A percentile compares a stretch with the other conserved stretches of the same genome.
Conservation (phyloP, 2,888 invertebrate species). For the Yponomeuta malinellus region DNA sequence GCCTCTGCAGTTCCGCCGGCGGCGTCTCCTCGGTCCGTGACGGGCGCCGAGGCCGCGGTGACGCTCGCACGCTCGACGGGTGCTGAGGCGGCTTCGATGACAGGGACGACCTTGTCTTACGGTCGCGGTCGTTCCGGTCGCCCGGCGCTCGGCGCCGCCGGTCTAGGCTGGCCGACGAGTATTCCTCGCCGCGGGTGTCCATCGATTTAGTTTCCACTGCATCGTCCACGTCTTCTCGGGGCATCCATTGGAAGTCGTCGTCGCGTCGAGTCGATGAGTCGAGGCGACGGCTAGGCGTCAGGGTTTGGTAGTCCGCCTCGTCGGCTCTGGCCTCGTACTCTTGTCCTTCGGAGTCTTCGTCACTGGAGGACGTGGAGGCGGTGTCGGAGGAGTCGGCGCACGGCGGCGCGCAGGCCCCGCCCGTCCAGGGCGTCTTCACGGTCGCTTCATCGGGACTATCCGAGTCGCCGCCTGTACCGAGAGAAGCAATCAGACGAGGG, state of each 20-base stretch:
- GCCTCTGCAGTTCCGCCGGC: conserved; percentile 59
- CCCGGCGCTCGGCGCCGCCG: conserved; percentile 68
- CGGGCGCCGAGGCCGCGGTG: conserved; percentile 56
- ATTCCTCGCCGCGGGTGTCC: conserved; percentile 50
- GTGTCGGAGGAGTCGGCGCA: conserved; percentile 59
- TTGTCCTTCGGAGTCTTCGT: conserved; percentile 53
- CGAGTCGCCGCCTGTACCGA: conserved; percentile 75
- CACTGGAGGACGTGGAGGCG: conserved; percentile 48
- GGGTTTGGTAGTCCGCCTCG: conserved; percentile 76
- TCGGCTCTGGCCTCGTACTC: conserved; percentile 74
- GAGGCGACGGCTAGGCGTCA: conserved; percentile 56
- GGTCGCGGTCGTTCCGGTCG: conserved; percentile 77
- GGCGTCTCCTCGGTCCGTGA: conserved; percentile 53
- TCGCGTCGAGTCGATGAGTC: conserved; percentile 79
- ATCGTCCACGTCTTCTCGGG: conserved; percentile 52
- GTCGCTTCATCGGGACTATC: conserved; percentile 79
- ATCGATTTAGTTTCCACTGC: conserved; percentile 38
- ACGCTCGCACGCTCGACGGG: conserved; percentile 56
- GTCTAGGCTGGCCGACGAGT: conserved; percentile 70
- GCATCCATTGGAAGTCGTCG: conserved; percentile 82
- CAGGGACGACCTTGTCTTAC: conserved; percentile 78
- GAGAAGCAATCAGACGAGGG: conserved; percentile 37
- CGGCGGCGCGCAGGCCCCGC: conserved; percentile 51
- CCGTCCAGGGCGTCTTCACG: conserved; percentile 72
- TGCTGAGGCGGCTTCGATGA: conserved; percentile 70